A percentile compares a stretch with the other conserved stretches of the same genome.
phyloP scores from a whole-genome alignment of 2,797 vertebrate species.

The Acrossocheilus fasciatus region DNA sequence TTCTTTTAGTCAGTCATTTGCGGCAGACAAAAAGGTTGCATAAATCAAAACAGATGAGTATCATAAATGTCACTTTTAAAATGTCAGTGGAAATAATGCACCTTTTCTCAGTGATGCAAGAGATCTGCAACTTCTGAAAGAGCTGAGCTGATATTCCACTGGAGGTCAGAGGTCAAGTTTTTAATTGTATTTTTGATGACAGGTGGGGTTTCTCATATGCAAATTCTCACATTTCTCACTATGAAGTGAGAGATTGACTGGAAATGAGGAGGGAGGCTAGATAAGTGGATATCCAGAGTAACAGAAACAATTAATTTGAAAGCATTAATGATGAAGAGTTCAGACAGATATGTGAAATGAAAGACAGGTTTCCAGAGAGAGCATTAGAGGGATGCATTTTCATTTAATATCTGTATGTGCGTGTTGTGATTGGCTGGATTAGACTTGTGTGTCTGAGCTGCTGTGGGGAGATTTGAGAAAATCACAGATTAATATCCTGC shows the following conservation, averaged over 20 bases:
- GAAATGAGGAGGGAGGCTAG: not conserved
- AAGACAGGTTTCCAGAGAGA: not conserved
- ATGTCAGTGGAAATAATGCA: constrained; percentile 55
- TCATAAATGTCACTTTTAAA: constrained; percentile 58
- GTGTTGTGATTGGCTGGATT: constrained; percentile 73
- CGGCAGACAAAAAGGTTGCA: constrained; percentile 48
- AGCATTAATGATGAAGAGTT: constrained; percentile 33
- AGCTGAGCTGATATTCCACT: constrained; percentile 28
- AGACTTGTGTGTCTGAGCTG: constrained; percentile 64
- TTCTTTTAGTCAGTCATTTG: constrained; percentile 44
- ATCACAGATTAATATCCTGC: constrained; percentile 81
- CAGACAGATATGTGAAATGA: constrained; percentile 22
- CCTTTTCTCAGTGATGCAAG: constrained; percentile 15
- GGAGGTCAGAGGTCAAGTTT: constrained; percentile 45
- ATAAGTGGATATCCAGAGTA: not conserved
- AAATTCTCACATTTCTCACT: constrained; percentile 49
- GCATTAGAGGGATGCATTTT: constrained; percentile 57
- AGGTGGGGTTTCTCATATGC: constrained; percentile 11
- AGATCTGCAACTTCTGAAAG: constrained; percentile 20
- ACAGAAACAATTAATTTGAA: constrained; percentile 20
- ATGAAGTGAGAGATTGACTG: constrained; percentile 21
- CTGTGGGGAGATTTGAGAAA: constrained; percentile 71
- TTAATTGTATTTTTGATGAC: not conserved
- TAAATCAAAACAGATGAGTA: constrained; percentile 52
- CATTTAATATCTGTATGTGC: constrained; percentile 72